Percentiles rank a stretch among this genome's conserved stretches.
These are phyloP conservation scores for Accipiter cooperii DNA, from an alignment of 2,113 vertebrate genomes.

Conservation along the genomic window DNA sequence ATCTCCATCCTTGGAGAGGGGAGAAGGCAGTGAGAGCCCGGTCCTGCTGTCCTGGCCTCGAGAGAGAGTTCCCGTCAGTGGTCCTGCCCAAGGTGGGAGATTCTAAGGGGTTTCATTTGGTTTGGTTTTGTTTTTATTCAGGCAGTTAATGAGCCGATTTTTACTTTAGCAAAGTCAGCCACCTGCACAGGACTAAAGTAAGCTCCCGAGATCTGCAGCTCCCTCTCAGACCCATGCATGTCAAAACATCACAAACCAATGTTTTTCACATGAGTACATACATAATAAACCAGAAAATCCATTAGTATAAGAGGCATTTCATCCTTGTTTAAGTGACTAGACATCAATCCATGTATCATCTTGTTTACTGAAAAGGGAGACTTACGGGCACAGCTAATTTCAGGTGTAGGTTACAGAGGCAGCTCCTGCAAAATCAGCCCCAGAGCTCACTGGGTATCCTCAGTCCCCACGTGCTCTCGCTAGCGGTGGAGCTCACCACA, in stretches of 20 bases:
- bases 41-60: not conserved
- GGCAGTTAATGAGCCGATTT: not conserved
- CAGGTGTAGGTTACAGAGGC: not conserved
- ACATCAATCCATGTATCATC: not conserved
- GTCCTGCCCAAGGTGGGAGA: fast-evolving
- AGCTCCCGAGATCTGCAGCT: not conserved
- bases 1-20: not conserved
- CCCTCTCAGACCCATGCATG: not conserved
- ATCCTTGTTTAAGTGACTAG: not conserved
- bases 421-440: not conserved
- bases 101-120: not conserved
- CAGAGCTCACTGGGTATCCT: not conserved
- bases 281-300: not conserved
- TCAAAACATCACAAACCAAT: not conserved
- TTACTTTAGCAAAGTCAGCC: not conserved
- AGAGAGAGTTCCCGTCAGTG: too few species aligned
- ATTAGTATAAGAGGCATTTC: not conserved
- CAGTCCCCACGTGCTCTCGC: fast-evolving
- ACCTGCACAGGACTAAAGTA: not conserved
- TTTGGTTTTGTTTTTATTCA: not conserved
- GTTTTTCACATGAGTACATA: not conserved
- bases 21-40: not conserved
- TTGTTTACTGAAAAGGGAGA: too few species aligned
- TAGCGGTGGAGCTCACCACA: not conserved
- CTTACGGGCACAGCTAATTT: fast-evolving